Conservation (phyloP, 2,797 vertebrate genomes). For the Picus viridis region DNA sequence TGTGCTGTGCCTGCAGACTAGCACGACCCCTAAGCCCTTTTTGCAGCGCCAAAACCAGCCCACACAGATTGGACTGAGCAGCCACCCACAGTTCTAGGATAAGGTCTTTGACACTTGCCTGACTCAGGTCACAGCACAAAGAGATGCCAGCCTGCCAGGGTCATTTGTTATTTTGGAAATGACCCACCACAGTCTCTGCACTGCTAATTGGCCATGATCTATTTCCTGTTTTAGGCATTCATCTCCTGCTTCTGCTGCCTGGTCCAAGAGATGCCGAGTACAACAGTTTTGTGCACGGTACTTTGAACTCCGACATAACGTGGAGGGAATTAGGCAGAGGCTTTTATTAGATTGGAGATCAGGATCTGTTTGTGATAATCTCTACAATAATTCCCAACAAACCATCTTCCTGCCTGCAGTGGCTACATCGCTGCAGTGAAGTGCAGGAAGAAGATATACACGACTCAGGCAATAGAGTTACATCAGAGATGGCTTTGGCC, state of each 20-base stretch:
- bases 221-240: constrained; percentile 44
- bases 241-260: constrained; percentile 45
- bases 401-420: constrained; percentile 5
- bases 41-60: neutral
- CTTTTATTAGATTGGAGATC: constrained; percentile 46
- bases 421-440: constrained; percentile 8
- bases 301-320: neutral
- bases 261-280: constrained; percentile 15
- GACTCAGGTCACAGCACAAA: constrained; percentile 60
- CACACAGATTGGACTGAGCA: neutral
- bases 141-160: constrained; percentile 24
- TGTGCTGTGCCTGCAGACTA: neutral
- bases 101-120: constrained; percentile 21
- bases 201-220: constrained; percentile 55
- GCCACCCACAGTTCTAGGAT: neutral
- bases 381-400: constrained; percentile 34
- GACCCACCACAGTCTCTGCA: constrained; percentile 46
- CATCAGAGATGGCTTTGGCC: constrained; percentile 21
- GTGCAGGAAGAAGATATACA: neutral
- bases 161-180: constrained; percentile 67
- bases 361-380: constrained; percentile 30
- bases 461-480: neutral
- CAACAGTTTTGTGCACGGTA: neutral
- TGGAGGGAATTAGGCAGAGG: neutral
- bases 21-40: accelerated